Evolutionary conservation across 1,140 invertebrate species (phyloP).

Genomic region (Aethina tumida): DNA sequence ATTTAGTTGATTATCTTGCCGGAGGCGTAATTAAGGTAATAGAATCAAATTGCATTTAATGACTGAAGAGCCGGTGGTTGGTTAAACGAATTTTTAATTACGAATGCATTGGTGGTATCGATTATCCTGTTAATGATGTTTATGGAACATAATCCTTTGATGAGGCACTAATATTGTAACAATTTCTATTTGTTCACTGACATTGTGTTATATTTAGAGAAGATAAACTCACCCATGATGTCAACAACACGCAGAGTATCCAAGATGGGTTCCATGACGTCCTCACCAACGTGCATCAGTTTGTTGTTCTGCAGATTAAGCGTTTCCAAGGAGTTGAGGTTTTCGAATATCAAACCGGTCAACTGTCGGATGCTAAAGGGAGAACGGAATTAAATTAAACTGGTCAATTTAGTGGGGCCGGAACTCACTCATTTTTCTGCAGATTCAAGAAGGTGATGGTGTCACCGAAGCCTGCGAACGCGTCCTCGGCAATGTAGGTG

Average conservation of each 20-base stretch:
- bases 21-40: no score
- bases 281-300: conserved; percentile 66
- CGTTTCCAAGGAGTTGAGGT: conserved; percentile 79
- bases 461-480: conserved; percentile 82
- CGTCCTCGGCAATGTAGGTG: conserved; percentile 66
- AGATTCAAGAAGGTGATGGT: conserved; percentile 84
- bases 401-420: not conserved
- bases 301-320: conserved; percentile 83
- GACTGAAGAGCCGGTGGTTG: no score
- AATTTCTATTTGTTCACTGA: no score
- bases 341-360: conserved; percentile 69
- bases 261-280: conserved; percentile 79
- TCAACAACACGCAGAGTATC: conserved; percentile 77
- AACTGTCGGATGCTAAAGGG: conserved; percentile 63
- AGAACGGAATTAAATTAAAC: conserved; percentile 4
- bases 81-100: no score
- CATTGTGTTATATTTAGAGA: no score
- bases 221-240: conserved; percentile 64
- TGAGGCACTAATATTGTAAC: no score
- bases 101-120: no score
- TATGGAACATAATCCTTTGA: no score
- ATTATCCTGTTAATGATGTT: no score
- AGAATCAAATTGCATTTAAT: no score
- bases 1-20: no score
- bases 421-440: conserved; percentile 79